A percentile compares a stretch with the other conserved stretches of the same genome.
These are phyloP conservation scores for Chymomyza fuscimana DNA, from an alignment of 2,888 invertebrate genomes.

Conservation along the genomic window DNA sequence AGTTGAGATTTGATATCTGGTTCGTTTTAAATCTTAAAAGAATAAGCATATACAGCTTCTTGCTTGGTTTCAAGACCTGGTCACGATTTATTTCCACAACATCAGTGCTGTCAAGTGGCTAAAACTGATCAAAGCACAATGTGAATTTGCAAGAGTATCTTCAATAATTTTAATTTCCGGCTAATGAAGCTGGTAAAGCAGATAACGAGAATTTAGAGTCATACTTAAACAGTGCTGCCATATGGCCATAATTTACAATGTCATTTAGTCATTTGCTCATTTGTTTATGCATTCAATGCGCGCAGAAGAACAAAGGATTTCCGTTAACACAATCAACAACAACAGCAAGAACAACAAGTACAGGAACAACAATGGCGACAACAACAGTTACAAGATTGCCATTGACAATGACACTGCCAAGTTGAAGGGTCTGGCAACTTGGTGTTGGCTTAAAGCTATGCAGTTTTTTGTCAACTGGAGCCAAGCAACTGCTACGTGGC, in stretches of 20 bases:
- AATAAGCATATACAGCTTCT: no score
- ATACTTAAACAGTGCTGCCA: not conserved
- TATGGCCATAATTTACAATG: not conserved
- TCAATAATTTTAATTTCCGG: not conserved
- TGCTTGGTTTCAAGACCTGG: no score
- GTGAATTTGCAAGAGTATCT: no score
- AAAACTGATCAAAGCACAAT: no score
- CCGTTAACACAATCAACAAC: slow-evolving; percentile 41
- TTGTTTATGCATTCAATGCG: slow-evolving; percentile 24
- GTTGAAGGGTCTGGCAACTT: not conserved
- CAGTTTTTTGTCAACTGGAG: not conserved
- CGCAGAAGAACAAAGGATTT: slow-evolving; percentile 37
- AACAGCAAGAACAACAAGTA: slow-evolving; percentile 5
- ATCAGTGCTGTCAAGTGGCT: no score
- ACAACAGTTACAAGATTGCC: slow-evolving; percentile 7
- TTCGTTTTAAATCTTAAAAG: no score
- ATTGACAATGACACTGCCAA: slow-evolving; percentile 7
- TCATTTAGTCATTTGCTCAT: slow-evolving; percentile 18
- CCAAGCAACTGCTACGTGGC: not conserved
- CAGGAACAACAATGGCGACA: slow-evolving; percentile 10
- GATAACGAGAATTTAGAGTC: not conserved
- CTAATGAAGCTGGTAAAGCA: not conserved
- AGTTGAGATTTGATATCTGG: no score
- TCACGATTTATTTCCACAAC: no score
- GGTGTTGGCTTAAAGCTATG: not conserved